A percentile compares a stretch with the other conserved stretches of the same genome.
Evolutionary conservation across 1,140 invertebrate species (phyloP).

Genomic region (Idris sp.): DNA sequence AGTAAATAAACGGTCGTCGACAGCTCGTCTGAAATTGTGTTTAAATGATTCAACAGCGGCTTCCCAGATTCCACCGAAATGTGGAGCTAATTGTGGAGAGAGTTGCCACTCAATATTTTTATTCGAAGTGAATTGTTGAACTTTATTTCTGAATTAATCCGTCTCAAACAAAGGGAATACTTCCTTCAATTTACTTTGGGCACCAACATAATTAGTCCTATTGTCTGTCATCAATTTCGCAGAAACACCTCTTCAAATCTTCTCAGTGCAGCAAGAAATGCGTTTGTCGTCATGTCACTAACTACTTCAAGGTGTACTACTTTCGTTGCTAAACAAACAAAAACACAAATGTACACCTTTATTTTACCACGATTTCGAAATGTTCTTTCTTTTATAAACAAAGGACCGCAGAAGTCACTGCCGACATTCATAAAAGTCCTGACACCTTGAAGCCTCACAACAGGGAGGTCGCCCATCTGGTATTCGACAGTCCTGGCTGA

Average conservation of each 20-base stretch:
- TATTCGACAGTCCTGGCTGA: not conserved
- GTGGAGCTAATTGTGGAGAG: no score
- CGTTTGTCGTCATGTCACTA: not conserved
- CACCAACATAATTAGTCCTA: no score
- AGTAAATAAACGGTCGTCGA: no score
- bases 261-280: not conserved
- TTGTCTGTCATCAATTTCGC: not conserved
- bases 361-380: not conserved
- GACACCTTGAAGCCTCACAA: not conserved
- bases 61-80: no score
- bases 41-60: no score
- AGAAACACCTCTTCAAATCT: not conserved
- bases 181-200: no score
- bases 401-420: not conserved
- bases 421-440: not conserved
- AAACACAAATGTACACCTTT: not conserved
- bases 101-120: no score
- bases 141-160: no score
- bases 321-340: not conserved
- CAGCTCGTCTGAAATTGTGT: no score
- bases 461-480: not conserved
- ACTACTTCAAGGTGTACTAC: not conserved
- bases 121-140: no score
- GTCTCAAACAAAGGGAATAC: no score
- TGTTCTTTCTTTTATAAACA: slow-evolving; percentile 1